phyloP scores from a whole-genome alignment of 2,888 invertebrate species.

The Sesia bembeciformis region DNA sequence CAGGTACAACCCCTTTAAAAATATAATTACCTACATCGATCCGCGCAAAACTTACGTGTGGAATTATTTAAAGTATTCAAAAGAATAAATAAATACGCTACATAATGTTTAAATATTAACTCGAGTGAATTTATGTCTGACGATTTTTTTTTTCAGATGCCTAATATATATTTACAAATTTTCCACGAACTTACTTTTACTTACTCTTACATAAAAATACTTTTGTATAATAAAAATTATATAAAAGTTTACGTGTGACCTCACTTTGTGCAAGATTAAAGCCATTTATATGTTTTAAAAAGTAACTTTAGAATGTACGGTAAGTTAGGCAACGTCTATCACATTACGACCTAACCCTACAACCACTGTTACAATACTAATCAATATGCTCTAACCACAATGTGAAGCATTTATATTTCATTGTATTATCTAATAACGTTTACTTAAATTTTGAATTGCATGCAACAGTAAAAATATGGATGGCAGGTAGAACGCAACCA shows the following conservation, averaged over 20 bases:
- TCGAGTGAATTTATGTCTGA: too few species aligned
- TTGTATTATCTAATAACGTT: background rate
- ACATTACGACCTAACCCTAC: conserved; percentile 51
- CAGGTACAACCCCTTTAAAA: conserved; percentile 20
- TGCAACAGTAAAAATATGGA: background rate
- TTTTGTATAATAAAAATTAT: background rate
- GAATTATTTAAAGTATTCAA: too few species aligned
- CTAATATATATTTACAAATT: too few species aligned
- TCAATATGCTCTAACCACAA: background rate
- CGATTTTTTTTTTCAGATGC: too few species aligned
- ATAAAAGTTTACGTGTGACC: conserved; percentile 23
- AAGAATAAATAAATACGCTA: too few species aligned
- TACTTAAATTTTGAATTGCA: background rate
- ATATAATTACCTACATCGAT: conserved; percentile 6
- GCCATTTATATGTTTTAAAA: conserved; percentile 38
- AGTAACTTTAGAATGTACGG: conserved; percentile 36
- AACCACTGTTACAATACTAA: conserved; percentile 18
- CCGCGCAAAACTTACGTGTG: background rate
- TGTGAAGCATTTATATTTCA: background rate
- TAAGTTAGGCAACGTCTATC: conserved; percentile 58
- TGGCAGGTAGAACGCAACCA: background rate
- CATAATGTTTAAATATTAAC: too few species aligned
- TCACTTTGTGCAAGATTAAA: conserved; percentile 61
- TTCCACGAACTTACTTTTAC: background rate
- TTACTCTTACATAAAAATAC: background rate